Evolutionary conservation across 2,113 vertebrate genomes (phyloP).

Genomic region (Pseudolaguvia tuberculata): DNA sequence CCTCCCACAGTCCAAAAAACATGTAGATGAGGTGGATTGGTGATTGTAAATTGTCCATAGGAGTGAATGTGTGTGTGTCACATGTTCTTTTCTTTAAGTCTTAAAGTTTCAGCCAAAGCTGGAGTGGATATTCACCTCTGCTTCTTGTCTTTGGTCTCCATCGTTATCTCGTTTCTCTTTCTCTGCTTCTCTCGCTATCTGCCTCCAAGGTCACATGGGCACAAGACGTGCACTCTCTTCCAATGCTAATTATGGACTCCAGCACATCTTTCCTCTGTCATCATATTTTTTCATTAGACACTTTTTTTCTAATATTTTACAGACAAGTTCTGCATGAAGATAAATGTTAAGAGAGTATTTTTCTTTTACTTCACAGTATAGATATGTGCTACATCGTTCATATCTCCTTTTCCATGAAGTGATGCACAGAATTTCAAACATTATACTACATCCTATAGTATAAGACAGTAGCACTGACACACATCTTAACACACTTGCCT

Average conservation of each 20-base stretch:
- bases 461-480: not conserved
- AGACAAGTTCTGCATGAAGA: not conserved
- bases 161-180: constrained; percentile 47
- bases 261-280: constrained; percentile 34
- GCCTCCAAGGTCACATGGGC: constrained; percentile 47
- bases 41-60: too few relatives aligned
- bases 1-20: too few relatives aligned
- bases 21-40: too few relatives aligned
- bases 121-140: constrained; percentile 46
- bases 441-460: not conserved
- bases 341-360: constrained; percentile 17
- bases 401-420: not conserved
- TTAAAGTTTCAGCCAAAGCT: constrained; percentile 33
- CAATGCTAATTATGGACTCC: constrained; percentile 47
- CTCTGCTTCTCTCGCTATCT: constrained; percentile 42
- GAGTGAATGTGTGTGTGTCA: too few relatives aligned
- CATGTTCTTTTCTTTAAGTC: too few relatives aligned
- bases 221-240: constrained; percentile 37
- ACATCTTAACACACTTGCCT: not conserved
- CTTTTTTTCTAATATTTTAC: constrained; percentile 32
- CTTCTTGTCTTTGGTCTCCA: constrained; percentile 39
- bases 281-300: constrained; percentile 25
- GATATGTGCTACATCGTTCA: not conserved
- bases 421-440: not conserved
- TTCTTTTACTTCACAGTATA: not conserved